Conservation (phyloP, 2,888 invertebrate species). For the Lasioglossum zephyrum region DNA sequence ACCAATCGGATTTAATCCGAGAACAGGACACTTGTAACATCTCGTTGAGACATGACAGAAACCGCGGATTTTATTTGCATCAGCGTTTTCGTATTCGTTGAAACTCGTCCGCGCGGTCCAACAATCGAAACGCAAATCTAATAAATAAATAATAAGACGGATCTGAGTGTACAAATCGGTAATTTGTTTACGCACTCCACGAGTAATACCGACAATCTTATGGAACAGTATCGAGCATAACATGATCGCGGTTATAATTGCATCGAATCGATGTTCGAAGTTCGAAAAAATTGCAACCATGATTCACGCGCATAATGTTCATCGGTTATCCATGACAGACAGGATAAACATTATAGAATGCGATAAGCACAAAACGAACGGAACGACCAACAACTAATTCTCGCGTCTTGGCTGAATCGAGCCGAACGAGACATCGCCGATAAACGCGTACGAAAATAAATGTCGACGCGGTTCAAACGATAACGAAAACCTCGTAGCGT, state of each 20-base stretch:
- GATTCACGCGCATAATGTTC: neutral
- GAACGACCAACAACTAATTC: neutral
- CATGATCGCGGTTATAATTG: neutral
- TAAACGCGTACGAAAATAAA: neutral
- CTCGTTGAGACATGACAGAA: no score
- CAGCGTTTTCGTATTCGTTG: no score
- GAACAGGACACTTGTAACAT: neutral
- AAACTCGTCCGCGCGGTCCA: no score
- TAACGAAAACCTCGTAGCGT: neutral
- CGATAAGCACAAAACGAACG: slow-evolving; percentile 7
- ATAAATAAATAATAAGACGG: no score
- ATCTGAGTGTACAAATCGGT: neutral
- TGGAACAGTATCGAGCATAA: neutral
- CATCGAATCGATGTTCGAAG: neutral
- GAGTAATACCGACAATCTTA: neutral
- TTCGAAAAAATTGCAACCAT: neutral
- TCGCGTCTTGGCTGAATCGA: neutral
- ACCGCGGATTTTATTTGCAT: no score
- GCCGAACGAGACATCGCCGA: neutral
- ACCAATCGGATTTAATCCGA: neutral
- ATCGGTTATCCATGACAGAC: slow-evolving; percentile 17
- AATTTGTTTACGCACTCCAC: neutral
- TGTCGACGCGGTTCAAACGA: neutral
- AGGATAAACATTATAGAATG: slow-evolving; percentile 15
- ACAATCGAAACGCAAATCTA: no score